Conservation (phyloP, 2,797 vertebrate genomes). For the Danio aesculapii region DNA sequence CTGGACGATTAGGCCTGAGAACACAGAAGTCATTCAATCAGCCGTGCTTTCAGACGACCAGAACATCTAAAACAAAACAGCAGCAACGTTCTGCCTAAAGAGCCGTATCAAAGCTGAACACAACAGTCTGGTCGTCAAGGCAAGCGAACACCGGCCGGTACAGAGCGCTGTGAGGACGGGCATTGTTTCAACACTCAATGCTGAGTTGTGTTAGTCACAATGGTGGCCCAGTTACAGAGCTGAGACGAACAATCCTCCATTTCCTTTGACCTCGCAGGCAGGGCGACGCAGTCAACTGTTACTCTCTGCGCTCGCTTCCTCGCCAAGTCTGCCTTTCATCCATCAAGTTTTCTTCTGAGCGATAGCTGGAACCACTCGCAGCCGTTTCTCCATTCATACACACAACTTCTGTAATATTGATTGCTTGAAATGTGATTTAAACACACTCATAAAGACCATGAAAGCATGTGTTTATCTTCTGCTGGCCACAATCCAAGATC, state of each 20-base stretch:
- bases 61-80: slow-evolving; percentile 34
- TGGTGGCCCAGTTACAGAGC: slow-evolving; percentile 43
- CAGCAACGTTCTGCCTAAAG: slow-evolving; percentile 16
- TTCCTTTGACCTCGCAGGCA: slow-evolving; percentile 55
- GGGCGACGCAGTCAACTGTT: slow-evolving; percentile 41
- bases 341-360: slow-evolving; percentile 31
- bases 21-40: slow-evolving; percentile 46
- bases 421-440: slow-evolving; percentile 58
- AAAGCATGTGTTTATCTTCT: slow-evolving; percentile 58
- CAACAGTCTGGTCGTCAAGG: slow-evolving; percentile 36
- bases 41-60: slow-evolving; percentile 12
- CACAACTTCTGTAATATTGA: slow-evolving; percentile 39
- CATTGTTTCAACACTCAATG: slow-evolving; percentile 51
- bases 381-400: slow-evolving; percentile 12
- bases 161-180: slow-evolving; percentile 14
- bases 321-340: slow-evolving; percentile 29
- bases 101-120: slow-evolving; percentile 16
- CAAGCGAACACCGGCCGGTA: slow-evolving; percentile 29
- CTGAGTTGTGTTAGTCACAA: slow-evolving; percentile 27
- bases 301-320: slow-evolving; percentile 24
- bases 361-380: slow-evolving; percentile 29
- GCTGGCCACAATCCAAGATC: slow-evolving; percentile 54
- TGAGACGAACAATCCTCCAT: slow-evolving; percentile 47
- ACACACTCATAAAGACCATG: slow-evolving; percentile 39
- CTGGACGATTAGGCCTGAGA: slow-evolving; percentile 50